A percentile compares a stretch with the other conserved stretches of the same genome.
Evolutionary conservation across 2,888 invertebrate genomes (phyloP).

Genomic region (Eupithecia insigniata): DNA sequence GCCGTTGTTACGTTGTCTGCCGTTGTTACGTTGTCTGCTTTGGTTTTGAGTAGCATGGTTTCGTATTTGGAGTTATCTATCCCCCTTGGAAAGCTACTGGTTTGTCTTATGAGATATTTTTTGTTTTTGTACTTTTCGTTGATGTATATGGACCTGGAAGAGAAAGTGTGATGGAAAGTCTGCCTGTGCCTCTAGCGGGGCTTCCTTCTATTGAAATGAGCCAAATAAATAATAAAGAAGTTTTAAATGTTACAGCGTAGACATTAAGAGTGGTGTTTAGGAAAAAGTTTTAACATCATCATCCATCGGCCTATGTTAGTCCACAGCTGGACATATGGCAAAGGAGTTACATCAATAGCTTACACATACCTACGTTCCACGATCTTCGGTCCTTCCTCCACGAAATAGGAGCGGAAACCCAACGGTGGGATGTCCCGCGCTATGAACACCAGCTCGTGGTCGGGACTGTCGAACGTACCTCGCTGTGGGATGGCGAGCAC

Average conservation of each 20-base stretch:
- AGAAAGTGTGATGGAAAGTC: neutral
- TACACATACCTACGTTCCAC: neutral
- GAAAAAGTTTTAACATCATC: neutral
- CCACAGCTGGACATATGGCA: neutral
- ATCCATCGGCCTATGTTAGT: neutral
- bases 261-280: no score
- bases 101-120: constrained; percentile 55
- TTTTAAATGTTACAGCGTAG: no score
- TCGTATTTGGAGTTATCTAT: neutral
- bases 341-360: neutral
- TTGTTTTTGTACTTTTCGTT: constrained; percentile 57
- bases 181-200: neutral
- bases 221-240: no score
- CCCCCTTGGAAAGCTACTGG: constrained; percentile 36
- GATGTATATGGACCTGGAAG: constrained; percentile 31
- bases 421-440: neutral
- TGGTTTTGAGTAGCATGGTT: neutral
- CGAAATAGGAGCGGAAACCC: constrained; percentile 81
- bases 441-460: constrained; percentile 11
- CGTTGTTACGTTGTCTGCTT: neutral
- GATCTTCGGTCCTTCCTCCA: constrained; percentile 55
- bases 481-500: neutral
- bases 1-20: neutral
- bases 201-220: neutral
- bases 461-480: neutral